A percentile compares a stretch with the other conserved stretches of the same genome.
These are phyloP conservation scores for Anaspis maculata DNA, from an alignment of 2,888 invertebrate species.

Conservation along the genomic window DNA sequence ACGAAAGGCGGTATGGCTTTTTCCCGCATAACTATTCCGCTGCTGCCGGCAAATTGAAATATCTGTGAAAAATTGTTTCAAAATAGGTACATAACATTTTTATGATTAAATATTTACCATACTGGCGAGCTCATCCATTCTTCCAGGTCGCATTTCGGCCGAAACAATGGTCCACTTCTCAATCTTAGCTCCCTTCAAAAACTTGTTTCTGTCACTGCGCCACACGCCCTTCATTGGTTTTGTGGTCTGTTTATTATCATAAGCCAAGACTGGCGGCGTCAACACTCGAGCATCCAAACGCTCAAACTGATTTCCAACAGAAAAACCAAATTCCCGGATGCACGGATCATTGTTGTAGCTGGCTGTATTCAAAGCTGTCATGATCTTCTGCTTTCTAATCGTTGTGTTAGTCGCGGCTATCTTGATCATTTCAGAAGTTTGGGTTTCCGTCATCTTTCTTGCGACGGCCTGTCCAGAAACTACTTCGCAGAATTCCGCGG, in stretches of 20 bases:
- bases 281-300: slow-evolving; percentile 72
- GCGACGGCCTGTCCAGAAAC: slow-evolving; percentile 68
- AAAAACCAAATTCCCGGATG: slow-evolving; percentile 75
- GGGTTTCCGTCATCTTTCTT: slow-evolving; percentile 71
- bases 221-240: slow-evolving; percentile 40
- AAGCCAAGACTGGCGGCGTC: slow-evolving; percentile 63
- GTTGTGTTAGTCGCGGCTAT: slow-evolving; percentile 75
- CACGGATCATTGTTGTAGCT: slow-evolving; percentile 43
- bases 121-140: slow-evolving; percentile 25
- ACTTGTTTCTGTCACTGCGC: slow-evolving; percentile 34
- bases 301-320: slow-evolving; percentile 65
- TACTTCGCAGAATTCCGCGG: slow-evolving; percentile 75
- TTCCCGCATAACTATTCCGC: slow-evolving; percentile 14
- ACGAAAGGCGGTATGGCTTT: slow-evolving; percentile 13
- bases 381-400: slow-evolving; percentile 71
- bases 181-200: slow-evolving; percentile 34
- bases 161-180: slow-evolving; percentile 45
- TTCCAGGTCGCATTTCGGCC: slow-evolving; percentile 25
- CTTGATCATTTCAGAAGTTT: slow-evolving; percentile 81
- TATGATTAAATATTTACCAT: background rate
- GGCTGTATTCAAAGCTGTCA: slow-evolving; percentile 45
- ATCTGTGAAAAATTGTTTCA: slow-evolving; percentile 16
- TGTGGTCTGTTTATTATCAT: slow-evolving; percentile 41
- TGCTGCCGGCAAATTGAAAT: slow-evolving; percentile 7
- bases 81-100: too few relatives aligned